Evolutionary conservation across 2,113 vertebrate species (phyloP).

Genomic region (Ophthalmolycus amberensis): DNA sequence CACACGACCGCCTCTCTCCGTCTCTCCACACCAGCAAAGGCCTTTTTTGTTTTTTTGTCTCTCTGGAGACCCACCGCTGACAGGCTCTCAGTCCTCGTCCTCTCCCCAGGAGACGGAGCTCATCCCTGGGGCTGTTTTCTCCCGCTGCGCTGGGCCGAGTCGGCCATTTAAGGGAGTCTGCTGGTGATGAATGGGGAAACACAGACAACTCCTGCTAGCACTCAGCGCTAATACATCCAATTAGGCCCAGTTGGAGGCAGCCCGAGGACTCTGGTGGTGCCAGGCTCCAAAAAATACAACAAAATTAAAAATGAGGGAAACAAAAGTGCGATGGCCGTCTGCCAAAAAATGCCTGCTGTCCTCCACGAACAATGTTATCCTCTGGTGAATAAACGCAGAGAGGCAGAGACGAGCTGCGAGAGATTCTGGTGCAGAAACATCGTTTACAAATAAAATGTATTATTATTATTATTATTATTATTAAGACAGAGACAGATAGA

Average conservation of each 20-base stretch:
- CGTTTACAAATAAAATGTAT: too few relatives aligned
- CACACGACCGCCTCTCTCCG: neutral
- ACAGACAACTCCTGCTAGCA: slow-evolving; percentile 53
- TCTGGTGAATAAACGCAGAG: slow-evolving; percentile 23
- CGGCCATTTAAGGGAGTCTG: slow-evolving; percentile 33
- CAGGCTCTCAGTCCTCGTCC: slow-evolving; percentile 19
- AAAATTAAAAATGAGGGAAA: neutral
- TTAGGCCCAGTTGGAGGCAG: slow-evolving; percentile 61
- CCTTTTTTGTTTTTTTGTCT: neutral
- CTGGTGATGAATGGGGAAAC: slow-evolving; percentile 64
- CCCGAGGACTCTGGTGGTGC: slow-evolving; percentile 41
- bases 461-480: too few relatives aligned
- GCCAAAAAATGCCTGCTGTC: slow-evolving; percentile 40
- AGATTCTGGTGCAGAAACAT: neutral
- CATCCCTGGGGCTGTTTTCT: slow-evolving; percentile 12
- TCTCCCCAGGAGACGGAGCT: slow-evolving; percentile 14
- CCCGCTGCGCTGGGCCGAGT: slow-evolving; percentile 3
- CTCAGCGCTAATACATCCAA: slow-evolving; percentile 65
- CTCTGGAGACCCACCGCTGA: slow-evolving; percentile 35
- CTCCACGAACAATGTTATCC: slow-evolving; percentile 7
- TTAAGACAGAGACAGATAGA: too few relatives aligned
- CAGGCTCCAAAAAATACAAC: neutral
- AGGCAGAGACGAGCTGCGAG: slow-evolving; percentile 10
- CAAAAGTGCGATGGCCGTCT: slow-evolving; percentile 34
- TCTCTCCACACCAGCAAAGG: slow-evolving; percentile 2